A percentile compares a stretch with the other conserved stretches of the same genome.
Conservation (phyloP, 2,888 invertebrate species). For the Drosophila merina region DNA sequence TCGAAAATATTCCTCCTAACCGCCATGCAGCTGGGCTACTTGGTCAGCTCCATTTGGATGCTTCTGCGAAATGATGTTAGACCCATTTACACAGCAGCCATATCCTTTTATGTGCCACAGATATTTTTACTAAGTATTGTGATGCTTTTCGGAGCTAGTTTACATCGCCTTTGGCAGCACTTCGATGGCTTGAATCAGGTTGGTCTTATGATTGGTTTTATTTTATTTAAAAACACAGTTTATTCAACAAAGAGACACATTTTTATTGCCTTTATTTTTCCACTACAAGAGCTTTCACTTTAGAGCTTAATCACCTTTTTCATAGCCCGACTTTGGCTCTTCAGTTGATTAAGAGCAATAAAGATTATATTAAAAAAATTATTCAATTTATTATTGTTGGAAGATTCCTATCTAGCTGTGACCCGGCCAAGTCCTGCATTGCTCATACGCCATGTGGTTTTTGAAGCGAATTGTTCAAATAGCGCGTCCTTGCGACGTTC, state of each 20-base stretch:
- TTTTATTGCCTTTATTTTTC: too few relatives aligned
- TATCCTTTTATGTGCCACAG: conserved; percentile 82
- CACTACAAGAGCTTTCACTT: too few relatives aligned
- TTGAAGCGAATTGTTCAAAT: conserved; percentile 45
- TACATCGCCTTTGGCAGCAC: conserved; percentile 76
- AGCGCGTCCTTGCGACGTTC: conserved; percentile 67
- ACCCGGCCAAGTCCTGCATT: background rate
- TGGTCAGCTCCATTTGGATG: conserved; percentile 77
- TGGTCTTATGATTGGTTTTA: conserved; percentile 20
- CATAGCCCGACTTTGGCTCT: background rate
- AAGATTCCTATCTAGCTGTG: conserved; percentile 8
- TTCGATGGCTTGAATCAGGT: conserved; percentile 80
- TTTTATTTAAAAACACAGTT: too few relatives aligned
- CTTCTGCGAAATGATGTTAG: conserved; percentile 75
- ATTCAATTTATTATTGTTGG: conserved; percentile 29
- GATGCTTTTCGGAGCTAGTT: conserved; percentile 74
- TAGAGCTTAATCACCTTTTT: background rate
- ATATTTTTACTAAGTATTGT: conserved; percentile 80
- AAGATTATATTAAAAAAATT: conserved; percentile 1
- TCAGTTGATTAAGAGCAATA: conserved; percentile 14
- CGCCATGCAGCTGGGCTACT: conserved; percentile 71
- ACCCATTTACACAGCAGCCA: conserved; percentile 80
- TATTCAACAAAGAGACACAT: too few relatives aligned
- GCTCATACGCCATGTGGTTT: conserved; percentile 56
- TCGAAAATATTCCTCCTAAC: conserved; percentile 64